Conservation (phyloP, 2,113 vertebrate genomes). For the Calidris pygmaea region DNA sequence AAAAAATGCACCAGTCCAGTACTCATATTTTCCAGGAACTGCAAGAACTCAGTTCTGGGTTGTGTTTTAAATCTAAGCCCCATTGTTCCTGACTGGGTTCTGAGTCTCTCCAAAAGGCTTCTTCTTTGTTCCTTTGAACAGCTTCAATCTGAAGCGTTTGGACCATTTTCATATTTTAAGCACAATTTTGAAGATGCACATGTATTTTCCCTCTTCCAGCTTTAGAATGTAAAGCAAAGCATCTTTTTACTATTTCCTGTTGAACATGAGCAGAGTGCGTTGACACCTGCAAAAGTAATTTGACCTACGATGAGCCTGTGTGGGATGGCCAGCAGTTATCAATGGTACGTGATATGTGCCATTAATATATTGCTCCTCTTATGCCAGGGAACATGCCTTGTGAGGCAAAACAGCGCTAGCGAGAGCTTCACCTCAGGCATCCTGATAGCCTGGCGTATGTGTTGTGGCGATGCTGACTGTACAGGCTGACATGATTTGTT, state of each 20-base stretch:
- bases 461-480: background rate
- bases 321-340: conserved; percentile 75
- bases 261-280: background rate
- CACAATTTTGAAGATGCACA: conserved; percentile 49
- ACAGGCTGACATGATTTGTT: background rate
- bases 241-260: background rate
- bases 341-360: conserved; percentile 71
- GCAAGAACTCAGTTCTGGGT: conserved; percentile 53
- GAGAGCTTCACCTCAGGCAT: background rate
- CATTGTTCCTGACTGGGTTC: conserved; percentile 46
- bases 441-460: background rate
- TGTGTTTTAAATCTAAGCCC: conserved; percentile 55
- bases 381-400: conserved; percentile 52
- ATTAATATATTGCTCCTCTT: background rate
- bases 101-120: conserved; percentile 3
- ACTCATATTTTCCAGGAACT: conserved; percentile 58
- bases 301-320: conserved; percentile 76
- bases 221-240: background rate
- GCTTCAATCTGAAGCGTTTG: conserved; percentile 44
- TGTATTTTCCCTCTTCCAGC: background rate
- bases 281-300: conserved; percentile 75
- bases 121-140: conserved; percentile 37
- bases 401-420: background rate
- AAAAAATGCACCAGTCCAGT: conserved; percentile 46
- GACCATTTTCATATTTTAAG: conserved; percentile 36